Conservation (phyloP, 2,797 vertebrate species). For the Lutjanus argentimaculatus region DNA sequence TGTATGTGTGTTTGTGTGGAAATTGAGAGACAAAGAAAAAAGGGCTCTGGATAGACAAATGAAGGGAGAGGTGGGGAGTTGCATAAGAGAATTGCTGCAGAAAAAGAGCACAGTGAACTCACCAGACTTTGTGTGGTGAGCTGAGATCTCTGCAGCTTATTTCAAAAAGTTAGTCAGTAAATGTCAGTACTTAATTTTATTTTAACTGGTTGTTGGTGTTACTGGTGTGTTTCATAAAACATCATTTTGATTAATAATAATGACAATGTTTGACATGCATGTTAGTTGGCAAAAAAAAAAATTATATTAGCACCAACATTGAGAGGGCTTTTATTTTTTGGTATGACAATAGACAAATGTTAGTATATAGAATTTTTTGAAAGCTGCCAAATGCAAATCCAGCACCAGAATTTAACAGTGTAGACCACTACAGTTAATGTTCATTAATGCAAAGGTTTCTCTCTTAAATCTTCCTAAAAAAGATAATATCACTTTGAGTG, state of each 20-base stretch:
- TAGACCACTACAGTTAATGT: not conserved
- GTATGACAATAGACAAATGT: not conserved
- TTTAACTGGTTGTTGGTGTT: constrained; percentile 10
- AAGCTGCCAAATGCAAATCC: constrained; percentile 14
- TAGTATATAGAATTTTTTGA: not conserved
- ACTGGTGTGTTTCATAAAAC: not conserved
- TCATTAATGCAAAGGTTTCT: not conserved
- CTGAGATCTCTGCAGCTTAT: not conserved
- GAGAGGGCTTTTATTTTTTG: constrained; percentile 6
- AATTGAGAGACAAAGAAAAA: not conserved
- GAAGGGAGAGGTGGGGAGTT: not conserved
- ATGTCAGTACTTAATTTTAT: not conserved
- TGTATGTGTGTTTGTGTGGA: not conserved
- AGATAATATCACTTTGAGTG: not conserved
- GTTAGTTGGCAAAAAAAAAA: not conserved
- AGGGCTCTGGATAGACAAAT: not conserved
- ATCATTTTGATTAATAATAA: not conserved
- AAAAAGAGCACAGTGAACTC: not conserved
- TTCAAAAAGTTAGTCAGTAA: not conserved
- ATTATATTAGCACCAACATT: not conserved
- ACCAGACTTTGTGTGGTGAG: not conserved
- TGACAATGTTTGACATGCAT: not conserved
- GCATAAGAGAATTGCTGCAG: not conserved
- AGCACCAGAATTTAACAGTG: not conserved
- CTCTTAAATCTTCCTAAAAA: not conserved